A percentile compares a stretch with the other conserved stretches of the same genome.
phyloP scores from a whole-genome alignment of 2,113 vertebrate genomes.

The Butastur rufipennis region DNA sequence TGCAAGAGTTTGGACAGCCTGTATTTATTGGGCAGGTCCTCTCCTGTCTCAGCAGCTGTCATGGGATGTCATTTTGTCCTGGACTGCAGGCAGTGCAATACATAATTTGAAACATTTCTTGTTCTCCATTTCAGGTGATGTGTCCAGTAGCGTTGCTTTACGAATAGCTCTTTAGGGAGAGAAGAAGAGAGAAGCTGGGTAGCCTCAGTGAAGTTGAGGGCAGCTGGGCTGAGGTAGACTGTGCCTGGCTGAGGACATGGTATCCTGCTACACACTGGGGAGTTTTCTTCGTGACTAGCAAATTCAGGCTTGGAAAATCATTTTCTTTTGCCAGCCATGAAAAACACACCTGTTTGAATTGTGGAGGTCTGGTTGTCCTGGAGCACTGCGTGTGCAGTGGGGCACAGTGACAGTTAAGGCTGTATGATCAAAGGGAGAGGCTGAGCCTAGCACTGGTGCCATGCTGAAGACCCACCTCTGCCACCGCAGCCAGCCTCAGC shows the following conservation, averaged over 20 bases:
- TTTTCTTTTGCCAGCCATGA: neutral
- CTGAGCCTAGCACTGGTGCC: neutral
- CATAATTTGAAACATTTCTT: neutral
- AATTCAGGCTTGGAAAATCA: neutral
- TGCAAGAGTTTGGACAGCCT: neutral
- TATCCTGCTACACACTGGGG: neutral
- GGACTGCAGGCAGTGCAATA: neutral
- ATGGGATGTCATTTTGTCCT: neutral
- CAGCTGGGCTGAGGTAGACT: neutral
- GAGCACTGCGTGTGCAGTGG: neutral
- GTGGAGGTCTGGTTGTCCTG: neutral
- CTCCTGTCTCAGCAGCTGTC: neutral
- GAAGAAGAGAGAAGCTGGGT: neutral
- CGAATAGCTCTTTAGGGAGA: neutral
- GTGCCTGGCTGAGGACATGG: neutral
- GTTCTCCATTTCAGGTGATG: neutral
- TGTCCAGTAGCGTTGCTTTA: neutral
- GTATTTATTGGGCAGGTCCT: neutral
- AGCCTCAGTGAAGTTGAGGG: accelerated
- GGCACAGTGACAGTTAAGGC: neutral
- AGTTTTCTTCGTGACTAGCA: neutral
- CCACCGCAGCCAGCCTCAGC: neutral
- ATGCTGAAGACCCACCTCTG: neutral
- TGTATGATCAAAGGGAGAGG: neutral
- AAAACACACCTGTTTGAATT: neutral